These are phyloP conservation scores for Heptranchias perlo DNA, from an alignment of 2,113 vertebrate species.

Conservation along the genomic window DNA sequence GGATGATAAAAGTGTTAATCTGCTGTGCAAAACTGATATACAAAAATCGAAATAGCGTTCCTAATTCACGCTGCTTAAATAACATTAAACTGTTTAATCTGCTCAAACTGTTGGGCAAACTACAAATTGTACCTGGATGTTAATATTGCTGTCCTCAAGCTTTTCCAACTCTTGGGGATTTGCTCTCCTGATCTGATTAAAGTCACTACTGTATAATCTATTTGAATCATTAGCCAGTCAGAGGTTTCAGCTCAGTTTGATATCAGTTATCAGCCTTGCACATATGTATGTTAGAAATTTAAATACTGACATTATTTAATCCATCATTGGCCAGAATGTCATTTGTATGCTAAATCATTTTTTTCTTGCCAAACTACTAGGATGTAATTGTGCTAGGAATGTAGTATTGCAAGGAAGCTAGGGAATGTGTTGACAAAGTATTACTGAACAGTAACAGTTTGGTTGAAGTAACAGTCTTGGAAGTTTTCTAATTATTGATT, in stretches of 20 bases:
- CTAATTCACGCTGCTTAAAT: background rate
- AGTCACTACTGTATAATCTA: constrained; percentile 22
- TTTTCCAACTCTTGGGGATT: constrained; percentile 31
- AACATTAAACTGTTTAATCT: background rate
- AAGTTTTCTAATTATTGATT: background rate
- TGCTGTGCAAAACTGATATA: background rate
- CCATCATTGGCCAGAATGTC: constrained; percentile 35
- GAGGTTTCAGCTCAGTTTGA: constrained; percentile 2
- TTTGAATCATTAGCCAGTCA: constrained; percentile 25
- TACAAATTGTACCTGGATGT: constrained; percentile 12
- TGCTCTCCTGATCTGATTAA: constrained; percentile 29
- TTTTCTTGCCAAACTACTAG: constrained; percentile 17
- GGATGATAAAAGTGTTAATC: background rate
- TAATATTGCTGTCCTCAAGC: constrained; percentile 7
- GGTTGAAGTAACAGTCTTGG: background rate
- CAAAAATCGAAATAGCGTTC: background rate
- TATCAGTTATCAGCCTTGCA: constrained; percentile 18
- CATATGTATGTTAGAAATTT: constrained; percentile 32
- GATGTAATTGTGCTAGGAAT: background rate
- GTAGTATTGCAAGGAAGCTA: background rate
- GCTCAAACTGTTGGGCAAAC: background rate
- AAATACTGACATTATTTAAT: constrained; percentile 38
- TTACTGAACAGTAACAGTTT: background rate
- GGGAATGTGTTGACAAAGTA: background rate
- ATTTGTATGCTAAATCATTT: constrained; percentile 38